Base-by-base conservation (phyloP, 2,797 vertebrate genomes). In the Merluccius polli region DNA sequence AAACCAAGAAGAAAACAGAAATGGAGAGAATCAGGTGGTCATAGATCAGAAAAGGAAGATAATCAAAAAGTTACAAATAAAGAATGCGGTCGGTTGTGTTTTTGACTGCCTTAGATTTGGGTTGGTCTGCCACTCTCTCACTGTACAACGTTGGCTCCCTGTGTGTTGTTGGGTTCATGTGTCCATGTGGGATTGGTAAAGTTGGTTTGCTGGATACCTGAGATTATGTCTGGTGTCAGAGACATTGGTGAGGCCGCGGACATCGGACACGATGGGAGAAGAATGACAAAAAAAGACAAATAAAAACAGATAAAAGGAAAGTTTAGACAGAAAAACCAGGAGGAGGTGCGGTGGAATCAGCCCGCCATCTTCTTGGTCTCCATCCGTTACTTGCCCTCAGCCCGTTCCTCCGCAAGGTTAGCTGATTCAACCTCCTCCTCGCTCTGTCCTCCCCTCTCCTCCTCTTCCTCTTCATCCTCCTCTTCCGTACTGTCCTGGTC, bases 401-500 rank as follows among this genome's bases (percentile, higher is more conserved):
- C 41, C 33, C 77, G 80, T 0, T 83, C 75, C 74, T 96, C 95
- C 15, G 89, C 78, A 72, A 94, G 89, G 78, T 96, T 95, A 0
- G 92, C 89, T 0, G 88, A 87, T 82, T 95, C 95, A 0, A 93
- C 96, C 73, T 96, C 96, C 6, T 96, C 96, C 3, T 96, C 96
- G 3, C 95, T 96, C 74, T 90, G 95, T 24, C 91, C 94, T 67
- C 79, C 87, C 0, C 86, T 91, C 73, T 94, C 94, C 73, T 95
- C 94, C 69, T 72, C 71, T 2, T 95, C 95, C 0, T 84, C 83
- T 32, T 95, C 94, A 0, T 95, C 95, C 44, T 98, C 97, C 9
- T 97, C 97, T 41, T 98, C 97, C 0, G 95, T 93, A 74, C 95
- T 95, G 36, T 94, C 94, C 18, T 95, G 95, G 88, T 93, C 95